Percentiles rank a stretch among this genome's conserved stretches.
phyloP scores from a whole-genome alignment of 2,888 invertebrate species.

The Caradrina clavipalpis region DNA sequence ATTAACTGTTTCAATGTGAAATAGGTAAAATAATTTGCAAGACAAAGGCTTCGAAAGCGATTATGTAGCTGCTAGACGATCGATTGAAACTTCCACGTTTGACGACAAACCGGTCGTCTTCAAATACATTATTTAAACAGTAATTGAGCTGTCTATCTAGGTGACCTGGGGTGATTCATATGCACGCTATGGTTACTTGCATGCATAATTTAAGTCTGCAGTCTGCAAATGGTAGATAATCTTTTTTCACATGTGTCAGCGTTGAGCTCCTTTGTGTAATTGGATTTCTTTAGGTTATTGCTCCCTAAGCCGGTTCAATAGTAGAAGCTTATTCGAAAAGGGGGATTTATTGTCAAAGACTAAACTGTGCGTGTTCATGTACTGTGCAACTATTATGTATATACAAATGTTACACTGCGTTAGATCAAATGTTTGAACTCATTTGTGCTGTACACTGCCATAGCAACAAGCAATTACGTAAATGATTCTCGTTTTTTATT shows the following conservation, averaged over 20 bases:
- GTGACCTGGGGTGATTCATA: constrained; percentile 72
- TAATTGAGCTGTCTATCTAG: constrained; percentile 68
- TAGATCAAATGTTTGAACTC: constrained; percentile 64
- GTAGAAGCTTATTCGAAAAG: constrained; percentile 57
- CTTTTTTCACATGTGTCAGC: constrained; percentile 74
- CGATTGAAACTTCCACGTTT: constrained; percentile 66
- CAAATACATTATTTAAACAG: constrained; percentile 74
- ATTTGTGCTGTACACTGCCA: constrained; percentile 64
- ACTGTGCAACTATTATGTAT: constrained; percentile 58
- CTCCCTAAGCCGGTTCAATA: constrained; percentile 66
- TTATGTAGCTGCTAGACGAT: constrained; percentile 54
- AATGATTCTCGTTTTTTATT: constrained; percentile 66
- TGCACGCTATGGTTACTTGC: constrained; percentile 56
- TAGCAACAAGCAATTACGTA: constrained; percentile 74
- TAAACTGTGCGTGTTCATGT: constrained; percentile 39
- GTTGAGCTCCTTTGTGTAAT: constrained; percentile 77
- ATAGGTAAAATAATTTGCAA: constrained; percentile 46
- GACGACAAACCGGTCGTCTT: constrained; percentile 57
- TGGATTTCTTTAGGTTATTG: constrained; percentile 79
- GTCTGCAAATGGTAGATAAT: constrained; percentile 72
- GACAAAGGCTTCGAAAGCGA: constrained; percentile 45
- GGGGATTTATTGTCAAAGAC: constrained; percentile 52
- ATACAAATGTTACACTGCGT: constrained; percentile 61
- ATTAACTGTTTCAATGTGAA: constrained; percentile 21
- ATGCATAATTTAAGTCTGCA: constrained; percentile 64